phyloP scores from a whole-genome alignment of 2,888 invertebrate species.

The Drosophila putrida region DNA sequence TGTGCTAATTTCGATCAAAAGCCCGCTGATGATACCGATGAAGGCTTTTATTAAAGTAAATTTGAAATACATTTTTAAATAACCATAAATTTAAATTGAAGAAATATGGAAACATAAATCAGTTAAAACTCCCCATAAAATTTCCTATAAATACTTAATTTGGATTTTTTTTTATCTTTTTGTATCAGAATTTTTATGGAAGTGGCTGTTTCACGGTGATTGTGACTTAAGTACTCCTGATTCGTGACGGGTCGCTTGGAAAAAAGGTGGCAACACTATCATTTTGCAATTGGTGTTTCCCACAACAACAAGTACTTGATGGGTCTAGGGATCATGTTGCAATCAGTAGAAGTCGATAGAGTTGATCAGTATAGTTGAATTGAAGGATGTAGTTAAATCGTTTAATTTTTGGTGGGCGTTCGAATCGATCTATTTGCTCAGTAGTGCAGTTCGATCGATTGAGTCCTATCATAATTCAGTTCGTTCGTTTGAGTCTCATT shows the following conservation, averaged over 20 bases:
- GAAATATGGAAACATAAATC: neutral
- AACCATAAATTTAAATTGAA: neutral
- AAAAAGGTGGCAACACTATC: neutral
- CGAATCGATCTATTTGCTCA: too few relatives aligned
- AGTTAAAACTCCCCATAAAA: neutral
- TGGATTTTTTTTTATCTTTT: too few relatives aligned
- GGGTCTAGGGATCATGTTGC: constrained; percentile 24
- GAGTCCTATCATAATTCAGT: too few relatives aligned
- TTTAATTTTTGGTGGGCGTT: too few relatives aligned
- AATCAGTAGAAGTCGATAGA: constrained; percentile 16
- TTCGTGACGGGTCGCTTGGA: neutral
- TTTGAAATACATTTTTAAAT: neutral
- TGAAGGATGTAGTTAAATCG: too few relatives aligned
- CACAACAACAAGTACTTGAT: neutral
- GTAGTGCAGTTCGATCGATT: too few relatives aligned
- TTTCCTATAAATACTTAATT: too few relatives aligned
- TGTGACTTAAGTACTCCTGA: neutral
- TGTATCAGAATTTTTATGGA: too few relatives aligned
- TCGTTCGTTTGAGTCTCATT: too few relatives aligned
- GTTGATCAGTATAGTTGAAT: too few relatives aligned
- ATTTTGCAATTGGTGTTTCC: neutral
- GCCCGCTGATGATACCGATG: constrained; percentile 85
- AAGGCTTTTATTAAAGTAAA: constrained; percentile 84
- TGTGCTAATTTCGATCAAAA: constrained; percentile 85
- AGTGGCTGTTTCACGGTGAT: too few relatives aligned